These are phyloP conservation scores for Mermis nigrescens DNA, from an alignment of 2,888 invertebrate species.

Conservation along the genomic window DNA sequence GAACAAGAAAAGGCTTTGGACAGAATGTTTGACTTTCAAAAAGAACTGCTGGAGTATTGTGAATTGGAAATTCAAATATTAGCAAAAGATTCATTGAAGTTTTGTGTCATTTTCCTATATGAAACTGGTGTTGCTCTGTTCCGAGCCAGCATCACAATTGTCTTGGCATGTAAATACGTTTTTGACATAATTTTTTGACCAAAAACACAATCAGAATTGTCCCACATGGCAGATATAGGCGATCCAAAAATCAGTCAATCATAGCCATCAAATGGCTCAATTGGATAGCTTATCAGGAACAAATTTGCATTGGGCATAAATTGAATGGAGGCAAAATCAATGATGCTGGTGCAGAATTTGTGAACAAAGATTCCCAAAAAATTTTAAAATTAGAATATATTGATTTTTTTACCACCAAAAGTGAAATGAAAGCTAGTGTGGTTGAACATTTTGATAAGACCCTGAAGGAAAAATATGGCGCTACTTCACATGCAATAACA, in stretches of 20 bases:
- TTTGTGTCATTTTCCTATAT: conserved; percentile 7
- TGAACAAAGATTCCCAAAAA: too few species aligned
- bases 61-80: conserved; percentile 15
- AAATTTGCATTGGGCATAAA: conserved; percentile 10
- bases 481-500: too few species aligned
- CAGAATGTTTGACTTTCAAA: conserved; percentile 15
- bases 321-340: conserved; percentile 13
- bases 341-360: conserved; percentile 18
- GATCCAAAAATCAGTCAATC: conserved; percentile 6
- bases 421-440: too few species aligned
- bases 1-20: neutral
- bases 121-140: conserved; percentile 13
- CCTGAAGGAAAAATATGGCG: too few species aligned
- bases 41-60: conserved; percentile 18
- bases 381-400: too few species aligned
- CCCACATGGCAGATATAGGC: conserved; percentile 12
- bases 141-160: conserved; percentile 13
- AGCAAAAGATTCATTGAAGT: conserved; percentile 9
- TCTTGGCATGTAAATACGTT: conserved; percentile 14
- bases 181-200: conserved; percentile 13
- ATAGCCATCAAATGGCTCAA: conserved; percentile 16
- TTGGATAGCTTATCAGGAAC: conserved; percentile 7
- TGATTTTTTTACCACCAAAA: too few species aligned
- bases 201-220: conserved; percentile 14
- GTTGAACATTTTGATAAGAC: too few species aligned